A percentile compares a stretch with the other conserved stretches of the same genome.
phyloP scores from a whole-genome alignment of 2,113 vertebrate species.

The Cyprinodon brontotheroides region DNA sequence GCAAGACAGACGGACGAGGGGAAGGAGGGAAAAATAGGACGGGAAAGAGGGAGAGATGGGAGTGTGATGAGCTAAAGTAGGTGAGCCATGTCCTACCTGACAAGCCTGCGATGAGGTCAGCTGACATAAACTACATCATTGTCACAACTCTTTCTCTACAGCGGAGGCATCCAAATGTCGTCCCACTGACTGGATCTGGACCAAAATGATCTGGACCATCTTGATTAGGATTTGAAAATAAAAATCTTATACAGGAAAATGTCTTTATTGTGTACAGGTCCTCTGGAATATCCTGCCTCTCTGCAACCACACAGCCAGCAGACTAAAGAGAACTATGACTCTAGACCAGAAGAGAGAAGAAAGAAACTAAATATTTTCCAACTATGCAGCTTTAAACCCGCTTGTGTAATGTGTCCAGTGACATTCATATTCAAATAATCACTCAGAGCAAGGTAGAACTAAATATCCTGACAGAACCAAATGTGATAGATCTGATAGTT shows the following conservation, averaged over 20 bases:
- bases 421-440: neutral
- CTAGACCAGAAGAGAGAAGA: too few species aligned
- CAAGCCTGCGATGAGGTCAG: constrained; percentile 63
- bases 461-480: neutral
- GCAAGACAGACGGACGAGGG: constrained; percentile 52
- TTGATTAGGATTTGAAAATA: neutral
- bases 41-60: constrained; percentile 20
- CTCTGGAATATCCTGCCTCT: neutral
- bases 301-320: too few species aligned
- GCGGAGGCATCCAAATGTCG: too few species aligned
- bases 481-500: neutral
- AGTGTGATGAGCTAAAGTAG: constrained; percentile 63
- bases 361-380: too few species aligned
- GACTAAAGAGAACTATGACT: too few species aligned
- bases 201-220: neutral
- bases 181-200: neutral
- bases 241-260: neutral
- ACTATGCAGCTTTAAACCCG: neutral
- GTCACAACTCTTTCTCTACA: constrained; percentile 25
- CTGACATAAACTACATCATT: constrained; percentile 57
- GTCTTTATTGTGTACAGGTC: too few species aligned
- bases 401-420: neutral
- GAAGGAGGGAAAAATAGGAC: constrained; percentile 20
- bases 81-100: constrained; percentile 67
- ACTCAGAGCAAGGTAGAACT: neutral